Percentiles rank a stretch among this genome's conserved stretches.
Evolutionary conservation across 2,888 invertebrate genomes (phyloP).

Genomic region (Mythimna vitellina): DNA sequence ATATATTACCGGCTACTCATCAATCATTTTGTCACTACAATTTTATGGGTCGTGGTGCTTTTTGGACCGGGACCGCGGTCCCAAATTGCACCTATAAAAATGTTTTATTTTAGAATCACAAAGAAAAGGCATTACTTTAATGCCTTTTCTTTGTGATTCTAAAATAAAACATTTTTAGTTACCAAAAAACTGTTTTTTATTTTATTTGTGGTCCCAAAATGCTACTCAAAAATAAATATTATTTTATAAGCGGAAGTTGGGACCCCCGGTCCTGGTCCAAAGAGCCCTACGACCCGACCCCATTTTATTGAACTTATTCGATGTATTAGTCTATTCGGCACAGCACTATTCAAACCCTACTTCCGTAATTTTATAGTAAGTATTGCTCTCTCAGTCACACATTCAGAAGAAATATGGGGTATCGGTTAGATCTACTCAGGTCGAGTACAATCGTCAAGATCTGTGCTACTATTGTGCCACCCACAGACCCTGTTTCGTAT

Average conservation of each 20-base stretch:
- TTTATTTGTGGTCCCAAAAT: no score
- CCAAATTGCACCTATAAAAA: no score
- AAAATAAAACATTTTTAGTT: no score
- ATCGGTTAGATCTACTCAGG: constrained; percentile 70
- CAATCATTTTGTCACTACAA: constrained; percentile 37
- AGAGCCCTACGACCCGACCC: no score
- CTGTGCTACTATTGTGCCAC: constrained; percentile 81
- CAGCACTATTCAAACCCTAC: constrained; percentile 46
- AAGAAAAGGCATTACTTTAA: no score
- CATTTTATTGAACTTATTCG: constrained; percentile 12
- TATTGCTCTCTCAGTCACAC: constrained; percentile 45
- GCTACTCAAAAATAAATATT: no score
- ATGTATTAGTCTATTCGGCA: neutral
- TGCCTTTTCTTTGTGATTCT: no score
- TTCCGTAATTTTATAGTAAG: constrained; percentile 55
- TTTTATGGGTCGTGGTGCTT: neutral
- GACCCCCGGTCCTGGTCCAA: no score
- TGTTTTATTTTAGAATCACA: no score
- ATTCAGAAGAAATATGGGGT: constrained; percentile 41
- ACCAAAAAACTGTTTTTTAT: no score
- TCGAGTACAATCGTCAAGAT: constrained; percentile 80
- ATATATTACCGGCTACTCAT: constrained; percentile 27
- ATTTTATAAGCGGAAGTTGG: no score
- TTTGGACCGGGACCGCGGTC: no score
- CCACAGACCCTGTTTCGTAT: constrained; percentile 78